These are phyloP conservation scores for Oryzias celebensis DNA, from an alignment of 2,113 vertebrate species.

Conservation along the genomic window DNA sequence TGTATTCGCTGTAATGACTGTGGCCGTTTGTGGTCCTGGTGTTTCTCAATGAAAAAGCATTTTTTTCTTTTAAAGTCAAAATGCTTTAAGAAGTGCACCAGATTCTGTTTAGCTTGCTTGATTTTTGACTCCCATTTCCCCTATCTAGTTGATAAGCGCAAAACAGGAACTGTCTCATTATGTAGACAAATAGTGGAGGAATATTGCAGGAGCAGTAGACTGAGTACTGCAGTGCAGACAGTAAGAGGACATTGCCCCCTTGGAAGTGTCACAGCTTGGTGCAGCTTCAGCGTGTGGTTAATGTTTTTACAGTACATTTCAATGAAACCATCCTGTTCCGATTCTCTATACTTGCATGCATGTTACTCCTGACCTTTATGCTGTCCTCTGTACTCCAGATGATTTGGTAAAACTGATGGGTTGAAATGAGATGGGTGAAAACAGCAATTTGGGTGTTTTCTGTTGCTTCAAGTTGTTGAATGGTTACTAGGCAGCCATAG, in stretches of 20 bases:
- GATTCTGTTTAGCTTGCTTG: slow-evolving; percentile 22
- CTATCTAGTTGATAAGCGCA: slow-evolving; percentile 41
- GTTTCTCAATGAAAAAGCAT: slow-evolving; percentile 1
- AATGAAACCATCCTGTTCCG: slow-evolving; percentile 4
- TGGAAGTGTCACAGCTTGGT: slow-evolving; percentile 38
- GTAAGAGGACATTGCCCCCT: slow-evolving; percentile 34
- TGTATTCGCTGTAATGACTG: neutral
- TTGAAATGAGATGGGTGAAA: slow-evolving; percentile 49
- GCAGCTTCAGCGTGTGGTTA: slow-evolving; percentile 41
- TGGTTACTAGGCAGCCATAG: slow-evolving; percentile 51
- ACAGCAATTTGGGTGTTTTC: slow-evolving; percentile 39
- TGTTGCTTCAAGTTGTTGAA: slow-evolving; percentile 57
- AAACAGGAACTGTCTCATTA: slow-evolving; percentile 33
- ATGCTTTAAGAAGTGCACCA: too few relatives aligned
- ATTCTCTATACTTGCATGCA: neutral
- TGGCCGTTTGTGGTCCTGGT: neutral
- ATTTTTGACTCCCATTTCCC: slow-evolving; percentile 26
- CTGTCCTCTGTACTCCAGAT: slow-evolving; percentile 12
- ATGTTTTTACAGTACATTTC: slow-evolving; percentile 34
- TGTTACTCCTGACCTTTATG: slow-evolving; percentile 51
- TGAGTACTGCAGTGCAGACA: slow-evolving; percentile 65
- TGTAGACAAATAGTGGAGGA: slow-evolving; percentile 28
- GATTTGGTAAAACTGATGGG: slow-evolving; percentile 6
- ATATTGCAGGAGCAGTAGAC: slow-evolving; percentile 27
- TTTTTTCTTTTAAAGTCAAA: too few relatives aligned